Conservation (phyloP, 2,797 vertebrate genomes). For the Trematomus bernacchii region DNA sequence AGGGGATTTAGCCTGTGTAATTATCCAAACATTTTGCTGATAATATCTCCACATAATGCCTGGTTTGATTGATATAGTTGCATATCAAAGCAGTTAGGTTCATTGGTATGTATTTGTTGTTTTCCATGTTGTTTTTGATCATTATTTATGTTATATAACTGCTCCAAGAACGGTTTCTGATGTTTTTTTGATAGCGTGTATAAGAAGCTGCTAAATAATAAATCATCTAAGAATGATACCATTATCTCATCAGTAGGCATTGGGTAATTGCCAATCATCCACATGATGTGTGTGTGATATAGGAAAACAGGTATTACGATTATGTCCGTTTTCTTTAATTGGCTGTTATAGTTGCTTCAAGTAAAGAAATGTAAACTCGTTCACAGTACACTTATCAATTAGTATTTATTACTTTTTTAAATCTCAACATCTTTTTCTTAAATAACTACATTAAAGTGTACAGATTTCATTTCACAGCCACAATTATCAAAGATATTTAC, state of each 20-base stretch:
- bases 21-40: no score
- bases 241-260: not conserved
- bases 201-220: not conserved
- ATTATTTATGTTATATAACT: not conserved
- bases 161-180: not conserved
- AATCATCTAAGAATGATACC: not conserved
- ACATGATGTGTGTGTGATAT: not conserved
- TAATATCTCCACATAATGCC: not conserved
- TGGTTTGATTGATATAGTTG: not conserved
- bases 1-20: not conserved
- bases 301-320: no score
- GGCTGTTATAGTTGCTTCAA: not conserved
- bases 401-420: conserved; percentile 79
- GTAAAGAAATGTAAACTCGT: not conserved
- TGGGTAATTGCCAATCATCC: not conserved
- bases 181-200: not conserved
- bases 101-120: not conserved
- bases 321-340: not conserved
- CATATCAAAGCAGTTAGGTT: not conserved
- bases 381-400: conserved; percentile 56
- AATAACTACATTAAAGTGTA: conserved; percentile 78
- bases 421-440: conserved; percentile 60
- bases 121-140: not conserved
- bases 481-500: conserved; percentile 80
- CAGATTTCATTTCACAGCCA: conserved; percentile 60